Base-by-base conservation (phyloP, 1,140 invertebrate species). In the Hirudo medicinalis region DNA sequence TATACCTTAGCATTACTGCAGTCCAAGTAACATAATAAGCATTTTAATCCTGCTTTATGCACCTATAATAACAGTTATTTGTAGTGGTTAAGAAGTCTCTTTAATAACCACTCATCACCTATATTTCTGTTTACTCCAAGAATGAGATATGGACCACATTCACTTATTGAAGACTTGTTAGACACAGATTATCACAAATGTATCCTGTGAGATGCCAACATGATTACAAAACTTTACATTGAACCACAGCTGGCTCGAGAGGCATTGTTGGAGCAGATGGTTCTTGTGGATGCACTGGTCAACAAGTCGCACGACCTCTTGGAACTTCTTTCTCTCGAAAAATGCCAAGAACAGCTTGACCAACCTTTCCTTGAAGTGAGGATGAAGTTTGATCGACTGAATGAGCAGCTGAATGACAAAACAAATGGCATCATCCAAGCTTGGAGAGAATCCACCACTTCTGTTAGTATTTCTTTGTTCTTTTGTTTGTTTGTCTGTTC, bases 371-470 rank as follows among this genome's bases (percentile, higher is more conserved):
- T 63, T 63, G 57, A 63, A 32, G 29, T 63, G 57, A 63, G 20
- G 57, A 63, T 32, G 57, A 63, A 63, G 57, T 63, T 22, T n/a
- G 57, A 63, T 22, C 8, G 29, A 32, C 29, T 63, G 57, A 63
- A 63, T 22, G 57, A 32, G 19, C 22, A 63, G 22, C 57, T 63
- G 11, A 32, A 63, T 22, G 19, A 32, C 22, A 63, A 63, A 63
- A 32, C 22, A 63, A 32, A 63, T 22, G 57, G 57, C 22, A 63
- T 63, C 19, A 63, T 63, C 22, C 22, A 63, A 32, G 57, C 57
- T 32, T 63, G 57, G 57, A 63, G 57, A 63, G 57, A 63, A 63
- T 63, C 57, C 57, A 63, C 57, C 29, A 32, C 29, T 63, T 25
- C 29, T 22, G 57, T 63, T 22, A 63, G 20, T 63, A 63, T 32